Conservation (phyloP, 35 echinoderm and acorn worm genomes). For the Amphiura filiformis region DNA sequence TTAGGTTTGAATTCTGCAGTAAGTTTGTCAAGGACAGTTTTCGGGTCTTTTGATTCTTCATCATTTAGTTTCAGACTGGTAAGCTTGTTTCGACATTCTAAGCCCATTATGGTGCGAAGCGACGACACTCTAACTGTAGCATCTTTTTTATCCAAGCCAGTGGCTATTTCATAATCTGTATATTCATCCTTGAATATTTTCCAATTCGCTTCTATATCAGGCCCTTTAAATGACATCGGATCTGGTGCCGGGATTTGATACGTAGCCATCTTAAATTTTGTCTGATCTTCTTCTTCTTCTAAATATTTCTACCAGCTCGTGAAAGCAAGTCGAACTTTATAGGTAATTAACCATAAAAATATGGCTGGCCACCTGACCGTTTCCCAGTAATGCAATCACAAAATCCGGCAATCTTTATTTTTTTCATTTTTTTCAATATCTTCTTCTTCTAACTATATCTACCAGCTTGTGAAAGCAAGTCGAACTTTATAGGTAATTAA, state of each 20-base stretch:
- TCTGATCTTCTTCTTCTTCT: no score
- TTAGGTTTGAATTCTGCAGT: slow-evolving; percentile 28
- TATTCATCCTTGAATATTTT: slow-evolving; percentile 32
- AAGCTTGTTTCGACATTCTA: slow-evolving; percentile 35
- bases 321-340: no score
- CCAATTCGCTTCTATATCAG: background rate
- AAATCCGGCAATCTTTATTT: no score
- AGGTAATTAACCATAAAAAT: no score
- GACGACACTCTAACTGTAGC: slow-evolving; percentile 1
- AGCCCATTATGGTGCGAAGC: slow-evolving; percentile 18
- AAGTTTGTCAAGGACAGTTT: slow-evolving; percentile 1
- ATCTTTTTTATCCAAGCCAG: slow-evolving; percentile 22
- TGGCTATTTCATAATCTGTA: slow-evolving; percentile 32
- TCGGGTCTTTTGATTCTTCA: slow-evolving; percentile 21
- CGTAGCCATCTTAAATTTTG: slow-evolving; percentile 2
- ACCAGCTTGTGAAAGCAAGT: no score
- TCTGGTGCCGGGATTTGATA: slow-evolving; percentile 13
- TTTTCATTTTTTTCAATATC: no score
- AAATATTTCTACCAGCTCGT: no score
- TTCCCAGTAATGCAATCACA: no score
- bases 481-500: no score
- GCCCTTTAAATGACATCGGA: slow-evolving; percentile 25
- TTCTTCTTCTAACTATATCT: no score
- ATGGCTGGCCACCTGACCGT: no score
- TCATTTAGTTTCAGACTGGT: slow-evolving; percentile 27